Evolutionary conservation across 2,797 vertebrate genomes (phyloP), one percentile per base, ranked within the genome.

Genomic region (Tamandua tetradactyla): DNA sequence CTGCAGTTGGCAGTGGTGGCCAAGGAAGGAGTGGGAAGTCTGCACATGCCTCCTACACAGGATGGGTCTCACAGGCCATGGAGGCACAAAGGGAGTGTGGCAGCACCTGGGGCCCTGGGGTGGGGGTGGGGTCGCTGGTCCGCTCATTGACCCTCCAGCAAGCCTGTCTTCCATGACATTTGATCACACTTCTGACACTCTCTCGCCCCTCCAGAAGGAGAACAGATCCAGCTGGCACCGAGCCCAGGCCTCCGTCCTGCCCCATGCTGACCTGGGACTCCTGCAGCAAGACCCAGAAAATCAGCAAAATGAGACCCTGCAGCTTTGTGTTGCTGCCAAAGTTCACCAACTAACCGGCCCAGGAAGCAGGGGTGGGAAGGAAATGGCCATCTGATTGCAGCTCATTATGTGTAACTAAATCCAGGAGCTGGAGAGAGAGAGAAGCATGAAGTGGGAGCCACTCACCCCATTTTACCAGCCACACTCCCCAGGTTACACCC

Each of bases 401-500:
- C 13, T 42, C 37, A 0, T 17, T 5, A 6, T 22, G 1, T 5
- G 3, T 22, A n/a, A 57, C 30, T 14, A 0, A 10, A 27, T 37
- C n/a, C 18, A 0, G 3, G 15, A 57, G 59, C 47, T 0, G 0
- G 0, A 5, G 35, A 11, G 47, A 2, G 4, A 1, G 1, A 2
- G 18, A 18, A 0, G 8, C 0, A 0, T 1, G 7, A 3, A 0
- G 15, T 7, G 27, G 78, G 37, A 30, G 18, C 44, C 7, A 4
- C n/a, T n/a, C n/a, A n/a, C n/a, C n/a, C n/a, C n/a, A n/a, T n/a
- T n/a, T n/a, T n/a, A n/a, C n/a, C n/a, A n/a, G n/a, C 12, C 1
- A 22, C 55, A 1, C 5, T 1, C 14, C n/a, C 64, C 42, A 13
- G 0, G 0, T 2, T 1, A 2, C 25, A 0, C 49, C 42, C 0